Base-by-base conservation (phyloP, 2,113 vertebrate species). In the Sander vitreus region DNA sequence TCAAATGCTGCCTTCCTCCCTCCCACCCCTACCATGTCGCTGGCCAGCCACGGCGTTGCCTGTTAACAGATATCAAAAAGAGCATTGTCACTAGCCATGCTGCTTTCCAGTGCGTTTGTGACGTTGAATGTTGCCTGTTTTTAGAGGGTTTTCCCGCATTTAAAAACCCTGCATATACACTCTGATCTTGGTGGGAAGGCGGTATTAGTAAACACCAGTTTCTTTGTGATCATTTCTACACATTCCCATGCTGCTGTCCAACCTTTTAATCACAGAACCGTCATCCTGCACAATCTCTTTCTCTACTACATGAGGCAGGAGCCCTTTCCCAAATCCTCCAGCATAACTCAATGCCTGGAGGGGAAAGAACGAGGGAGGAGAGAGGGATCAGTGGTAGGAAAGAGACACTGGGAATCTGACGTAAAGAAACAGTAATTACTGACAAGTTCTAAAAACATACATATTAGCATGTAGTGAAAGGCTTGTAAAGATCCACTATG, bases 211-310 rank as follows among this genome's bases (percentile, higher is more conserved):
- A 51, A 43, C 47, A 27, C 18, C 15, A 14, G 11, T 58, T 13
- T 60, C 2, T 43, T 19, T 54, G 6, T 30, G 47, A 6, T 47
- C 36, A 30, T 25, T 54, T 81, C 69, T 30, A 4, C 48, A 77
- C 88, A 87, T 4, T 71, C 55, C 36, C 94, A 94, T 95, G 96
- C 93, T 80, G 88, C 78, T 62, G 70, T 75, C 97, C 95, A 95
- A 99, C 98, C 98, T 99, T 97, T 96, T 98, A 88, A 99, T 90
- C 91, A 98, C 80, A 57, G 97, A 97, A 93, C 97, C 98, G 68
- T 99, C 97, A 47, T 98, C 96, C 94, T 94, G 97, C 73, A 95
- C 85, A 89, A 97, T 80, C 89, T 97, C 94, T 66, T 91, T 96
- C 93, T 99, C 97, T 93, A 97, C 94, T 96, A 99, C 95, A 93